Conservation (phyloP, 2,113 vertebrate genomes). For the Nothocercus nigrocapillus region DNA sequence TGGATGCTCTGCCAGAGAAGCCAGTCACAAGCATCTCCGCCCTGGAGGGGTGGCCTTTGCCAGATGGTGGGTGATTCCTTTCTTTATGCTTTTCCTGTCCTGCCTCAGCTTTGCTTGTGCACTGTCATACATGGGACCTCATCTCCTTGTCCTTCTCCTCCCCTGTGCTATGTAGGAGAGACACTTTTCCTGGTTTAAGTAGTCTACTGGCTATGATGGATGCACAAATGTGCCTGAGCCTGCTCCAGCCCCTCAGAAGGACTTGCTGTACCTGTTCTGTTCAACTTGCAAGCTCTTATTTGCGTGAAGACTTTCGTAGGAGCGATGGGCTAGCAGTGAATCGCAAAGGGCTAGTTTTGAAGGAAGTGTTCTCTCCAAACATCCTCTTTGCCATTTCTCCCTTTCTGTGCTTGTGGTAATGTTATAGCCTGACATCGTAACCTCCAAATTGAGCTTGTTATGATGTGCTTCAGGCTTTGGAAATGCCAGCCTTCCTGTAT, state of each 20-base stretch:
- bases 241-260: not conserved
- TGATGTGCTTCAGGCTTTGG: not conserved
- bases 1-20: not conserved
- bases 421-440: not conserved
- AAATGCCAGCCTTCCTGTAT: not conserved
- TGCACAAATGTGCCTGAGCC: not conserved
- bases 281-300: fast-evolving
- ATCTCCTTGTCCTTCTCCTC: not conserved
- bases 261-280: not conserved
- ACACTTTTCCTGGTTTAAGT: not conserved
- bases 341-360: not conserved
- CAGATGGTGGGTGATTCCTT: not conserved
- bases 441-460: not conserved
- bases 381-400: not conserved
- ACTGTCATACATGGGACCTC: not conserved
- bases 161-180: not conserved
- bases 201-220: not conserved
- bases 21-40: not conserved
- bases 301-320: fast-evolving
- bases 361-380: not conserved
- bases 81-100: not conserved
- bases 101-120: not conserved
- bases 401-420: not conserved
- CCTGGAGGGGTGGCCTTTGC: not conserved
- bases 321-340: not conserved